Evolutionary conservation across 2,888 invertebrate genomes (phyloP), one percentile per base, ranked within the genome.

Genomic region (Lamproptera curius): DNA sequence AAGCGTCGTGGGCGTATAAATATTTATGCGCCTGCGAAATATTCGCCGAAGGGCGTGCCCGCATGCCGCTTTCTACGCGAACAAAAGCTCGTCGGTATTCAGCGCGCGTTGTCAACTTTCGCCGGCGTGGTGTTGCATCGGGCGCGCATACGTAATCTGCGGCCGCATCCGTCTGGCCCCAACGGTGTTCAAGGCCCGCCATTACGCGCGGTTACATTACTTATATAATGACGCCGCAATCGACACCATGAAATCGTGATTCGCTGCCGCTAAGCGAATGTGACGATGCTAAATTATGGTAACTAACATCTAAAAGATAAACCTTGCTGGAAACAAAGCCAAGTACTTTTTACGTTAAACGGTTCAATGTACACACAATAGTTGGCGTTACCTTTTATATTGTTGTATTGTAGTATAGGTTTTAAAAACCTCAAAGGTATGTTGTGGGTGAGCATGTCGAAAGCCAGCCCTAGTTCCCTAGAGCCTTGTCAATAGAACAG

Each of bases 31-130:
- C 70, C 71, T 72, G 84, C 83, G 79, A 81, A 84, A 79, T 82
- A 78, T 82, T 78, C 75, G 78, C 81, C 77, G 74, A 84, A 87
- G 86, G 87, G 86, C 85, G 79, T 78, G 73, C 85, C 86, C 85
- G 85, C 76, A 84, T 84, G 65, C 73, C 75, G 70, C 87, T 86
- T 87, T 87, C 87, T 85, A 83, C 79, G 63, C 63, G 62, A 64
- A 76, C 75, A 77, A 82, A 83, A 84, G 82, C 83, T 85, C 83
- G 85, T 86, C 83, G 71, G 70, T 86, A 87, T 86, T 81, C 84
- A 72, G 61, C 55, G 52, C 67, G 72, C 75, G 76, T 81, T 58
- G 63, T 55, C 57, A 59, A 77, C 86, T 86, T 87, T 86, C 86
- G 74, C 85, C 26, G 62, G 63, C 44, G 54, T 48, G 57, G 55